Evolutionary conservation across 2,113 vertebrate genomes (phyloP).

Genomic region (Damaliscus lunatus): DNA sequence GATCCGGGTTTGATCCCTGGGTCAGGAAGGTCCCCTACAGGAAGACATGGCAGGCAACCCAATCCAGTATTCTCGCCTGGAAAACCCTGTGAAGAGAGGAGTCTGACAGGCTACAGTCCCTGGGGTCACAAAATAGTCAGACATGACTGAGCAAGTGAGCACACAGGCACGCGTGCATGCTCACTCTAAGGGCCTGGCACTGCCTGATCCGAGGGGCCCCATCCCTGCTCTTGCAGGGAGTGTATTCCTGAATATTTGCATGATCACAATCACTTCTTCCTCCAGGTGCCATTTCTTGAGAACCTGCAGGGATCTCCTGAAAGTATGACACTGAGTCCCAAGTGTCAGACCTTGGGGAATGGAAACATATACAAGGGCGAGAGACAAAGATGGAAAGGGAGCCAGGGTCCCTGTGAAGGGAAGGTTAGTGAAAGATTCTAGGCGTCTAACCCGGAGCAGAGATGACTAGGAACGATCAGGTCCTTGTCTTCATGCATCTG

Average conservation of each 20-base stretch:
- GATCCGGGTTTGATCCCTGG: background rate
- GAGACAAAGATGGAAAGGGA: background rate
- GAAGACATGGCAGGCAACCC: background rate
- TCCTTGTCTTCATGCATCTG: background rate
- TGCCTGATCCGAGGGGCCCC: background rate
- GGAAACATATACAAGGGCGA: background rate
- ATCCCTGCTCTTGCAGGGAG: background rate
- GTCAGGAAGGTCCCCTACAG: background rate
- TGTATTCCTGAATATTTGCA: background rate
- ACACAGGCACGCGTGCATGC: accelerated
- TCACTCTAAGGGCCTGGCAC: background rate
- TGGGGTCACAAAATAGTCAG: background rate
- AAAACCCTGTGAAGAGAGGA: background rate
- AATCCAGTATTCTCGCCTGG: background rate
- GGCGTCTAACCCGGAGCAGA: background rate
- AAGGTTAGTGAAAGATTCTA: background rate
- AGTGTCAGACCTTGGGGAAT: background rate
- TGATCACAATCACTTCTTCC: background rate
- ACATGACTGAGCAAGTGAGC: background rate
- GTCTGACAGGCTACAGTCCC: background rate
- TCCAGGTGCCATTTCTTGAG: background rate
- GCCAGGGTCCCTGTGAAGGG: background rate
- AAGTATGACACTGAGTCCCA: background rate
- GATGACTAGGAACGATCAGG: background rate
- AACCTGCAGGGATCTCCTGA: background rate